phyloP scores from a whole-genome alignment of 2,797 vertebrate genomes.

The Sebastes diaconus region DNA sequence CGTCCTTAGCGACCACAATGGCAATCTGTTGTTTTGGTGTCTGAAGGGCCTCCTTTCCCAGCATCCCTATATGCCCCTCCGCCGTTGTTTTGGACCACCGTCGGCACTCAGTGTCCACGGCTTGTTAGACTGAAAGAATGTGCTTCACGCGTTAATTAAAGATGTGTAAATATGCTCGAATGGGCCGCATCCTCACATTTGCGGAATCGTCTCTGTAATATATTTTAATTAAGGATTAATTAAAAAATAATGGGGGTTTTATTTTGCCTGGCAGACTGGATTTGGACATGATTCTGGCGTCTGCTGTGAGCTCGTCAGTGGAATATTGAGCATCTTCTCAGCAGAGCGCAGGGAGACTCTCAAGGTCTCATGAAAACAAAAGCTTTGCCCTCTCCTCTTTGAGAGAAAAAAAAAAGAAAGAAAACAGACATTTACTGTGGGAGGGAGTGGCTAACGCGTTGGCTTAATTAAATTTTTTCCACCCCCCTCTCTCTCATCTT shows the following conservation, averaged over 20 bases:
- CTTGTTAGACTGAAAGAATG: conserved; percentile 96
- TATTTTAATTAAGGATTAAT: conserved; percentile 99
- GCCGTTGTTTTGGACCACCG: conserved; percentile 25
- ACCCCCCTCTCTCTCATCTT: background rate
- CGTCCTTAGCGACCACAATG: conserved; percentile 6
- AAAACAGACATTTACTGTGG: conserved; percentile 58
- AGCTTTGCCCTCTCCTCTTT: conserved; percentile 46
- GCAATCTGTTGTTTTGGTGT: background rate
- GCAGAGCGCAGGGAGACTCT: conserved; percentile 53
- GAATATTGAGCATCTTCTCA: conserved; percentile 71
- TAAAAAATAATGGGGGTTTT: conserved; percentile 98
- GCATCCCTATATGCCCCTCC: background rate
- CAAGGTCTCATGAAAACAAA: conserved; percentile 71
- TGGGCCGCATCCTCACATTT: conserved; percentile 95
- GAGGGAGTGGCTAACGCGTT: conserved; percentile 66
- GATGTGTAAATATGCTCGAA: conserved; percentile 98
- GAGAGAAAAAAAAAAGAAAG: conserved; percentile 15
- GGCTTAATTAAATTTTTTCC: conserved; percentile 74
- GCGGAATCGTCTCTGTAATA: conserved; percentile 95
- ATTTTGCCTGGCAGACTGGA: conserved; percentile 95
- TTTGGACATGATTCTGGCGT: conserved; percentile 86
- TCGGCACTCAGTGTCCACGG: conserved; percentile 83
- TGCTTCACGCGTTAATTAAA: conserved; percentile 92
- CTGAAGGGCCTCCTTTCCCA: conserved; percentile 3
- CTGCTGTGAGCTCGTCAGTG: conserved; percentile 74